Evolutionary conservation across 2,888 invertebrate species (phyloP).

Genomic region (Mesorhabditis spiculigera): DNA sequence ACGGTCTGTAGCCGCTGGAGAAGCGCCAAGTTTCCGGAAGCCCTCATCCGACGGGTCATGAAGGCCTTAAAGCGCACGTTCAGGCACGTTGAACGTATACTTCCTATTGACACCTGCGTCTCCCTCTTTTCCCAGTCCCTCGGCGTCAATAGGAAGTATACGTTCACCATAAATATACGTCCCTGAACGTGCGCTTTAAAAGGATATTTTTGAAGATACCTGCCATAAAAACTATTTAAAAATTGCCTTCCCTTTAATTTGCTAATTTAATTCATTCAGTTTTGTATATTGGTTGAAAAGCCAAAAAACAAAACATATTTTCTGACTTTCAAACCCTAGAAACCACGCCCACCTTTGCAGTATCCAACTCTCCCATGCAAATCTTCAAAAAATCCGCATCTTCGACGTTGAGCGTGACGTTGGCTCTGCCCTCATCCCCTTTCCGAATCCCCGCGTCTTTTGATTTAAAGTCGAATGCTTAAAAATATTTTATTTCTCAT

Average conservation of each 20-base stretch:
- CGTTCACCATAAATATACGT: no score
- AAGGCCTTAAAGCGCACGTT: not conserved
- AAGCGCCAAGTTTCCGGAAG: not conserved
- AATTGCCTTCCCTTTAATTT: no score
- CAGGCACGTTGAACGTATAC: no score
- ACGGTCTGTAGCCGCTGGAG: not conserved
- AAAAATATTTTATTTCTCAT: not conserved
- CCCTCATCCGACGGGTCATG: not conserved
- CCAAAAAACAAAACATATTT: not conserved
- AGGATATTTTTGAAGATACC: no score
- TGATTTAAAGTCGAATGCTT: not conserved
- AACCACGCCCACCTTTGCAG: not conserved
- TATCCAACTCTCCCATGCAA: not conserved
- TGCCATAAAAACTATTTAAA: no score
- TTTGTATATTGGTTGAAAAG: no score
- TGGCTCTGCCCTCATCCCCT: not conserved
- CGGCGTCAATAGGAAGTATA: no score
- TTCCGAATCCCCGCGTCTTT: not conserved
- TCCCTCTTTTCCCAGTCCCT: no score
- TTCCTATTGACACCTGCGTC: no score
- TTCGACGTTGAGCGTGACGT: not conserved
- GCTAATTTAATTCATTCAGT: no score
- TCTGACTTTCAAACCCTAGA: not conserved
- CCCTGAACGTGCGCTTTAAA: no score
- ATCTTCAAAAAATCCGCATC: not conserved